phyloP scores from a whole-genome alignment of 1,140 invertebrate species.

The Euwallacea similis region DNA sequence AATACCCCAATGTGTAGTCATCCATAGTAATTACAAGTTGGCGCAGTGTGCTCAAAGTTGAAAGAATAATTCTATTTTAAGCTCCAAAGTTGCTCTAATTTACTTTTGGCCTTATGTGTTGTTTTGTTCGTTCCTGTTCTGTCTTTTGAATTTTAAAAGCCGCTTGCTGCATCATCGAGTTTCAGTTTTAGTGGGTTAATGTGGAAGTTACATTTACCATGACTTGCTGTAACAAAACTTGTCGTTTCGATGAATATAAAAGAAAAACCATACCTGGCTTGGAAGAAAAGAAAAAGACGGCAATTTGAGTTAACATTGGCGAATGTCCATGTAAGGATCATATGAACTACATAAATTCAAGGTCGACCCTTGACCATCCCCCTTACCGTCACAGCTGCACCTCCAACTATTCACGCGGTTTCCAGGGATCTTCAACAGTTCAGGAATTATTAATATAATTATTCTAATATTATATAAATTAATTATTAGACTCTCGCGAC shows the following conservation, averaged over 20 bases:
- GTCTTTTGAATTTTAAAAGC: conserved; percentile 21
- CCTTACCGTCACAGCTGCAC: too few relatives aligned
- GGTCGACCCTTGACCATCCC: too few relatives aligned
- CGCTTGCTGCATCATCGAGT: conserved; percentile 8
- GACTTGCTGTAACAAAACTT: not conserved
- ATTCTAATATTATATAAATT: too few relatives aligned
- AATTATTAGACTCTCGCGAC: too few relatives aligned
- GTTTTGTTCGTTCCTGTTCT: conserved; percentile 14
- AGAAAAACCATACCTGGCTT: too few relatives aligned
- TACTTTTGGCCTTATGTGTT: conserved; percentile 18
- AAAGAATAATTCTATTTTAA: conserved; percentile 33
- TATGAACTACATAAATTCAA: too few relatives aligned
- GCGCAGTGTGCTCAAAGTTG: conserved; percentile 20
- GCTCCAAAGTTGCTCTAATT: conserved; percentile 21
- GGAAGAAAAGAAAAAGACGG: too few relatives aligned
- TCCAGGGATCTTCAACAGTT: too few relatives aligned
- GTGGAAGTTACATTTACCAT: not conserved
- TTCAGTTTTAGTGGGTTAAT: conserved; percentile 4
- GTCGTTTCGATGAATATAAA: not conserved
- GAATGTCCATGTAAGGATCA: too few relatives aligned
- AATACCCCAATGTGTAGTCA: conserved; percentile 26
- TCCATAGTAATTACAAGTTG: conserved; percentile 31
- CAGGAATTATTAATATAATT: too few relatives aligned
- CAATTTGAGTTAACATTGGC: too few relatives aligned
- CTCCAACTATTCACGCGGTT: too few relatives aligned